phyloP scores from a whole-genome alignment of 2,888 invertebrate genomes.

The Teinopalpus imperialis region DNA sequence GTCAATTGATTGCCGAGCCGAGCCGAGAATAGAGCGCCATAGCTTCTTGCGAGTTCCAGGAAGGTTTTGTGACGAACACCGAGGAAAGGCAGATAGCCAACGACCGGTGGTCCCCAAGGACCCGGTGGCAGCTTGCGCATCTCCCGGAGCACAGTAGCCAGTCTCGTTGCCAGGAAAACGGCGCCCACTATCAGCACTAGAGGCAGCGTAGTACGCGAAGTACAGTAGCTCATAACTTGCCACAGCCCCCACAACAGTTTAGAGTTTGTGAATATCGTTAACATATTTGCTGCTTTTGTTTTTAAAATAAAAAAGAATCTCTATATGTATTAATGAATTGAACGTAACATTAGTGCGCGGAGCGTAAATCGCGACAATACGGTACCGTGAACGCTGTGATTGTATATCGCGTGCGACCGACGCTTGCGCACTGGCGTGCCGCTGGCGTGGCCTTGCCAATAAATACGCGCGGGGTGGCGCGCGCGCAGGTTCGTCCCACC shows the following conservation, averaged over 20 bases:
- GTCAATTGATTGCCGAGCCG: conserved; percentile 91
- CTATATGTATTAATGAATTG: conserved; percentile 43
- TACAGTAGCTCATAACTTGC: conserved; percentile 72
- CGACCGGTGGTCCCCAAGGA: conserved; percentile 92
- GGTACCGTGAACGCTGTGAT: conserved; percentile 54
- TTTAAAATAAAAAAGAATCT: conserved; percentile 38
- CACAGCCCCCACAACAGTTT: conserved; percentile 80
- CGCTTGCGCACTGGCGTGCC: conserved; percentile 75
- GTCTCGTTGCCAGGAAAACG: conserved; percentile 70
- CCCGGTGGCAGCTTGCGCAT: conserved; percentile 88
- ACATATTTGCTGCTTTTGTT: conserved; percentile 53
- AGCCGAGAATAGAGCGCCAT: conserved; percentile 91
- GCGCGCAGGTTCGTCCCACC: conserved; percentile 69
- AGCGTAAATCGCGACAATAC: conserved; percentile 57
- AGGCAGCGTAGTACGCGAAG: conserved; percentile 56
- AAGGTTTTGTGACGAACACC: conserved; percentile 90
- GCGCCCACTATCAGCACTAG: conserved; percentile 73
- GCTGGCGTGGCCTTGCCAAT: conserved; percentile 79
- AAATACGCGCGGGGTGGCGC: conserved; percentile 69
- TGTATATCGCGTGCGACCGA: conserved; percentile 72
- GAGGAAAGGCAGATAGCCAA: conserved; percentile 92
- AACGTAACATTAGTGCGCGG: conserved; percentile 65
- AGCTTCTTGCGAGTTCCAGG: conserved; percentile 87
- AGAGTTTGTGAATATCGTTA: conserved; percentile 62
- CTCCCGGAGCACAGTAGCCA: conserved; percentile 70